Evolutionary conservation across 2,888 invertebrate genomes (phyloP).

Genomic region (Lamellibrachia satsuma): DNA sequence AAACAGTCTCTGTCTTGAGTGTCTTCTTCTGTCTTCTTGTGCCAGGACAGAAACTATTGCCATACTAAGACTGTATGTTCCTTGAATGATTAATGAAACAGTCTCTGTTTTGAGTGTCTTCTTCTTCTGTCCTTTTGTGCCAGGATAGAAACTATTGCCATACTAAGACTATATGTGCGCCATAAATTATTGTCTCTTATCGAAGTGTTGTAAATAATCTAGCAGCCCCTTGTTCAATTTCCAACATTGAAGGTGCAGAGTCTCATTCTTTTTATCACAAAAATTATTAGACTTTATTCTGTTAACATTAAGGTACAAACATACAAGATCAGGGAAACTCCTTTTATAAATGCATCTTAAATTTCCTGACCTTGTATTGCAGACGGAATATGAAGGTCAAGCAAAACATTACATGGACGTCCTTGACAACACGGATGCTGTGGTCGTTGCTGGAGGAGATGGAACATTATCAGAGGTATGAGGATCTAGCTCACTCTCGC

Average conservation of each 20-base stretch:
- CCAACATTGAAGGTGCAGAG: too few species aligned
- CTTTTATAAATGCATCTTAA: slow-evolving; percentile 8
- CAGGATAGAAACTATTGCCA: too few species aligned
- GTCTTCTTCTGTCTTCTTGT: too few species aligned
- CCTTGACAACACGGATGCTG: slow-evolving; percentile 81
- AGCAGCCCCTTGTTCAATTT: too few species aligned
- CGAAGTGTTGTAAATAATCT: too few species aligned
- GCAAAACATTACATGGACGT: slow-evolving; percentile 83
- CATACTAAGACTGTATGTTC: too few species aligned
- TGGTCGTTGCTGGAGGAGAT: slow-evolving; percentile 93
- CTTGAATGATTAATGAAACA: too few species aligned
- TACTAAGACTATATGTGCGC: not conserved
- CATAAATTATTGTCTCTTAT: too few species aligned
- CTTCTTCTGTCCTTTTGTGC: too few species aligned
- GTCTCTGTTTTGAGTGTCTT: too few species aligned
- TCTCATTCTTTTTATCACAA: not conserved
- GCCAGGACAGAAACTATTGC: too few species aligned
- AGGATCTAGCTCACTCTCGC: slow-evolving; percentile 56
- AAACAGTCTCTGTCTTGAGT: too few species aligned
- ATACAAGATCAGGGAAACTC: not conserved
- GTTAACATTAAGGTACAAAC: not conserved
- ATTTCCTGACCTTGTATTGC: slow-evolving; percentile 65
- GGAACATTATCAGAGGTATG: slow-evolving; percentile 88
- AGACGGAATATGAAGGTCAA: slow-evolving; percentile 88
- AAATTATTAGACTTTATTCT: not conserved